These are phyloP conservation scores for Tursiops truncatus DNA, from an alignment of 2,113 vertebrate species.

Conservation along the genomic window DNA sequence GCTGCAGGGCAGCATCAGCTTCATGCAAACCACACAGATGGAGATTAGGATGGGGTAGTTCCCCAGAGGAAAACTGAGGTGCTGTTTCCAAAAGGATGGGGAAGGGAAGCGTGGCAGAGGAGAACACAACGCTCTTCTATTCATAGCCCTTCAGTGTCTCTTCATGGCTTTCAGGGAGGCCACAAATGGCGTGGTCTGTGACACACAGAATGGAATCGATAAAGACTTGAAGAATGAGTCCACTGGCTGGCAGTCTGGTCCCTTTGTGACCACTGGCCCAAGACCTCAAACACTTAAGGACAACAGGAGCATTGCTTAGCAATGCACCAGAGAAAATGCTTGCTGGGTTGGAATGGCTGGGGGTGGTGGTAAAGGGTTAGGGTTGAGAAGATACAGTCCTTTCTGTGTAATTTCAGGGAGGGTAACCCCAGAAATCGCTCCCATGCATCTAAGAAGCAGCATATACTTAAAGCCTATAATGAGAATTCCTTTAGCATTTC, in stretches of 20 bases:
- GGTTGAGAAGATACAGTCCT: neutral
- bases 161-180: neutral
- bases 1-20: neutral
- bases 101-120: neutral
- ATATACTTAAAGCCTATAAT: conserved; percentile 22
- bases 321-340: neutral
- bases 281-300: neutral
- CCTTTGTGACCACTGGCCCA: neutral
- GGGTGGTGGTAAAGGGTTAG: neutral
- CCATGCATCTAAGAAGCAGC: neutral
- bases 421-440: conserved; percentile 21
- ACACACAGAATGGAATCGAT: neutral
- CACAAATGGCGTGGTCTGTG: neutral
- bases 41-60: neutral
- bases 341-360: neutral
- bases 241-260: neutral
- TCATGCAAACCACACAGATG: neutral
- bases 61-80: neutral
- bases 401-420: conserved; percentile 41
- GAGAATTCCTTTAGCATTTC: neutral
- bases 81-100: neutral
- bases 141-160: neutral
- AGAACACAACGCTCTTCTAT: neutral
- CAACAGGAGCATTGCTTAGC: neutral
- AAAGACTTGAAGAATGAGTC: neutral